Evolutionary conservation across 2,888 invertebrate species (phyloP).

Genomic region (Gastrophysa polygoni): DNA sequence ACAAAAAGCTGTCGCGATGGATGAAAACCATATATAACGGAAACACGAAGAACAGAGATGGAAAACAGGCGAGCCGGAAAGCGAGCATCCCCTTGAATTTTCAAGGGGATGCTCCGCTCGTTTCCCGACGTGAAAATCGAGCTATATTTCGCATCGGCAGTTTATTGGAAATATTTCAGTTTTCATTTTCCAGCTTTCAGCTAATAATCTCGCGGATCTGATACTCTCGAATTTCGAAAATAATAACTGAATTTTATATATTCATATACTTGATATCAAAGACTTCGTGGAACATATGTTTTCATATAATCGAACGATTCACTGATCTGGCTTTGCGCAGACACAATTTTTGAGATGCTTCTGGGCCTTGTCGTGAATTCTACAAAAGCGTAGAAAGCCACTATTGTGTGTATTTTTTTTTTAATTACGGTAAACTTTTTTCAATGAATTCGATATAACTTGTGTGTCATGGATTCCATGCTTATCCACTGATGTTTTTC

Average conservation of each 20-base stretch:
- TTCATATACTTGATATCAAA: too few relatives aligned
- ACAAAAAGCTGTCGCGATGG: constrained; percentile 46
- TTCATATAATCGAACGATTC: too few relatives aligned
- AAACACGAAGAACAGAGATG: constrained; percentile 34
- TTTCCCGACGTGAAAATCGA: constrained; percentile 16
- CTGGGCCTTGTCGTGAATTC: too few relatives aligned
- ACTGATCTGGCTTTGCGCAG: too few relatives aligned
- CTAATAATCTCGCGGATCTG: constrained; percentile 23
- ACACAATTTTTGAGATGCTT: too few relatives aligned
- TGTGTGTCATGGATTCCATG: too few relatives aligned
- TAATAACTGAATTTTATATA: constrained; percentile 48
- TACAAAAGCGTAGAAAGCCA: too few relatives aligned
- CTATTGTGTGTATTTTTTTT: too few relatives aligned
- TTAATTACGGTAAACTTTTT: too few relatives aligned
- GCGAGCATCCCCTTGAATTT: constrained; percentile 50
- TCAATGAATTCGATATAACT: too few relatives aligned
- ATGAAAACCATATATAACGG: constrained; percentile 47
- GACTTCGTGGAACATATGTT: too few relatives aligned
- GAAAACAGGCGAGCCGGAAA: not conserved
- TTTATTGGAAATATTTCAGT: constrained; percentile 44
- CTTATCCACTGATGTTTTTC: too few relatives aligned
- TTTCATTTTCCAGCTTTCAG: not conserved
- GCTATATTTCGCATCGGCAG: constrained; percentile 44
- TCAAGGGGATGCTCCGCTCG: constrained; percentile 47
- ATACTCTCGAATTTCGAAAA: constrained; percentile 43